phyloP scores from a whole-genome alignment of 2,797 vertebrate species.

The Rhinogobio ventralis region DNA sequence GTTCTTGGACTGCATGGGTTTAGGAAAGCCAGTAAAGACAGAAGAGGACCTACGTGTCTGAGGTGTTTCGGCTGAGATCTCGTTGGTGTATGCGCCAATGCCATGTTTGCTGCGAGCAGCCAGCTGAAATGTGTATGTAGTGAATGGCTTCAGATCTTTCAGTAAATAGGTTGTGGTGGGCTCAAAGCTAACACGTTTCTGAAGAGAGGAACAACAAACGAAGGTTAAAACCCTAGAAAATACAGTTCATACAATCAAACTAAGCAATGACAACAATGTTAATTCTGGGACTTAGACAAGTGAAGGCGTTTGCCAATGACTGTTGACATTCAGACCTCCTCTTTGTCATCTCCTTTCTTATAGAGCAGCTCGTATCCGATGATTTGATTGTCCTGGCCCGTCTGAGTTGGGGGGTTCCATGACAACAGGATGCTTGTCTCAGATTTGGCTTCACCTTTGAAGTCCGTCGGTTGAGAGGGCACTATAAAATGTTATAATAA shows the following conservation, averaged over 20 bases:
- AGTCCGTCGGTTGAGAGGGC: constrained; percentile 94
- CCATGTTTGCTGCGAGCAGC: constrained; percentile 95
- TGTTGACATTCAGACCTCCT: constrained; percentile 83
- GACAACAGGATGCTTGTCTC: constrained; percentile 97
- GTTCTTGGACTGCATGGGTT: constrained; percentile 7
- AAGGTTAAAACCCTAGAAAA: not conserved
- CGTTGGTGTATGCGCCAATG: constrained; percentile 93
- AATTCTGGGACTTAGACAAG: not conserved
- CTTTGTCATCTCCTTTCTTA: constrained; percentile 92
- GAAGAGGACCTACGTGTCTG: constrained; percentile 99
- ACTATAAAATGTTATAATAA: constrained; percentile 68
- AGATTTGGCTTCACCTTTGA: constrained; percentile 97
- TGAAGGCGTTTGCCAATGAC: not conserved
- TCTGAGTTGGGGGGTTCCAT: constrained; percentile 90
- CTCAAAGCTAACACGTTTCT: constrained; percentile 93
- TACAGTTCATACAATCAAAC: not conserved
- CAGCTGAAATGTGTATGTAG: constrained; percentile 93
- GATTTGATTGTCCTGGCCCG: constrained; percentile 90
- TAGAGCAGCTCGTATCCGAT: constrained; percentile 95
- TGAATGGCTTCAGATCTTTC: constrained; percentile 96
- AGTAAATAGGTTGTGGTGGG: constrained; percentile 91
- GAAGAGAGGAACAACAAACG: constrained; percentile 49
- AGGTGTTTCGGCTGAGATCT: constrained; percentile 96
- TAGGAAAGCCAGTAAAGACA: constrained; percentile 60
- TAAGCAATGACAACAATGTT: not conserved